Percentiles rank a stretch among this genome's conserved stretches.
These are phyloP conservation scores for Parazoanthus atlanticus DNA, from an alignment of 92 coral and sea anemone genomes.

Conservation along the genomic window DNA sequence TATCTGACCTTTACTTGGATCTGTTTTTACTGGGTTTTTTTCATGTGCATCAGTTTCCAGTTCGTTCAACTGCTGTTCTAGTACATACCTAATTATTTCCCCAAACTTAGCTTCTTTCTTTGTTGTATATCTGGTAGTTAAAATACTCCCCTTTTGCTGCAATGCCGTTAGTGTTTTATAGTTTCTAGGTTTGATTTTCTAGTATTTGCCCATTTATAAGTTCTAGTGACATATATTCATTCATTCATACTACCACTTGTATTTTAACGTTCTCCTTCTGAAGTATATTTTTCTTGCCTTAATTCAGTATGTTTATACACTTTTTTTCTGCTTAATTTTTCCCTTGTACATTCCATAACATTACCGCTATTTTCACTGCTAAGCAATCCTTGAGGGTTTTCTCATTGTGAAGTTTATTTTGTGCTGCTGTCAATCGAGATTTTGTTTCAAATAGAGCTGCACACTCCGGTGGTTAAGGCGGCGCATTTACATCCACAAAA, in stretches of 20 bases:
- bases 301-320: too few species aligned
- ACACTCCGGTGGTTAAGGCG: background rate
- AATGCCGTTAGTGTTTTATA: background rate
- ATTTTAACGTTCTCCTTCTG: background rate
- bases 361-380: background rate
- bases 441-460: too few species aligned
- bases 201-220: too few species aligned
- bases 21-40: background rate
- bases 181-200: background rate
- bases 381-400: too few species aligned
- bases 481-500: background rate
- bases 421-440: background rate
- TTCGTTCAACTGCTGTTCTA: background rate
- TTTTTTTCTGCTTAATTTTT: background rate
- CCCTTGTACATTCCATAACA: background rate
- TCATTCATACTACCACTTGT: background rate
- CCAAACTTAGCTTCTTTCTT: too few species aligned
- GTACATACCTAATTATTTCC: too few species aligned
- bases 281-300: too few species aligned
- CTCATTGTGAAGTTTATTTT: background rate
- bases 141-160: background rate
- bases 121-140: background rate
- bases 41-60: background rate
- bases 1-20: background rate
- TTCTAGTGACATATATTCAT: too few species aligned